Conservation (phyloP, 2,888 invertebrate species). For the Tenthredo mesomela region DNA sequence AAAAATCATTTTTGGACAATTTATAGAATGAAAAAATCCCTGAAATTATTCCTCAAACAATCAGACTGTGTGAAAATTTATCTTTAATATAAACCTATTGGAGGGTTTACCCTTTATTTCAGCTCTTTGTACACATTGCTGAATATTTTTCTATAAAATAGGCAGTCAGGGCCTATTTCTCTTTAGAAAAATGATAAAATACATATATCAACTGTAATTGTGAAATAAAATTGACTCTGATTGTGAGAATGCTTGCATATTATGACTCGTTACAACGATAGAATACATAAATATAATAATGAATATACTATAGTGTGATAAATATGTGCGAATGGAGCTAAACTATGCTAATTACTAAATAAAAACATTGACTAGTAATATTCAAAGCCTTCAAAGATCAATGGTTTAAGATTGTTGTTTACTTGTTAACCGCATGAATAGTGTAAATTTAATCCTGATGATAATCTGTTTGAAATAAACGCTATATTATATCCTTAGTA, state of each 20-base stretch:
- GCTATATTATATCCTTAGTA: neutral
- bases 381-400: neutral
- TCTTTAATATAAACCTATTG: neutral
- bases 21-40: neutral
- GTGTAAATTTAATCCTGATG: neutral
- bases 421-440: neutral
- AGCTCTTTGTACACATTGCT: neutral
- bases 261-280: neutral
- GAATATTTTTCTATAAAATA: neutral
- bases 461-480: neutral
- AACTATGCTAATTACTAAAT: neutral
- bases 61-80: neutral
- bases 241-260: neutral
- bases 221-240: neutral
- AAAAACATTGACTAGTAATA: neutral
- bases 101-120: neutral
- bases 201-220: neutral
- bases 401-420: neutral
- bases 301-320: neutral
- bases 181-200: neutral
- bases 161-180: neutral
- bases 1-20: neutral
- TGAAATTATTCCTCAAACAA: neutral
- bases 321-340: neutral
- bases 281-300: neutral